Evolutionary conservation across 2,113 vertebrate species (phyloP).

Genomic region (Salminus brasiliensis): DNA sequence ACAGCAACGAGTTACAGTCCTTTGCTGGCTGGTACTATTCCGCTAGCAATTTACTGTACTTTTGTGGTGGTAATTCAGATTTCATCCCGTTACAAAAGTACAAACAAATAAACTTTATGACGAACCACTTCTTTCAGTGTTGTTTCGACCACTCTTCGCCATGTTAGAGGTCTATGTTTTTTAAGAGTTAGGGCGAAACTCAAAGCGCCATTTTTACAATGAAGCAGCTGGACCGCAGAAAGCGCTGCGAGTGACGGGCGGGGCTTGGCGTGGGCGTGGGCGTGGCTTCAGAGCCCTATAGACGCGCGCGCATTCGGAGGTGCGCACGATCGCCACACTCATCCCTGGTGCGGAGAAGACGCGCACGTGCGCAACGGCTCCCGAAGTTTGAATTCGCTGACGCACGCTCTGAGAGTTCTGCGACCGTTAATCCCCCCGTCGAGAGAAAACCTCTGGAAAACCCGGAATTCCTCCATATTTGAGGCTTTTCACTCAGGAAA

Average conservation of each 20-base stretch:
- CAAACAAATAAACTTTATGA: no score
- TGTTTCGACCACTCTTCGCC: no score
- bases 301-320: neutral
- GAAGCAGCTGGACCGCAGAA: no score
- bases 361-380: conserved; percentile 4
- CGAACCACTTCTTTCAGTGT: no score
- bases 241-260: neutral
- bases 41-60: no score
- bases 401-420: neutral
- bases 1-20: no score
- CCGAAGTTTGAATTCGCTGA: conserved; percentile 37
- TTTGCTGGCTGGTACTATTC: no score
- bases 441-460: neutral
- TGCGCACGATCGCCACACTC: neutral
- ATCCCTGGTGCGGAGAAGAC: neutral
- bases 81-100: no score
- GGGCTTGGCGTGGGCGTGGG: neutral
- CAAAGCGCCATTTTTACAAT: no score
- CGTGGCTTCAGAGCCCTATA: neutral
- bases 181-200: no score
- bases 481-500: neutral
- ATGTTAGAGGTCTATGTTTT: no score
- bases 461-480: neutral
- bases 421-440: neutral
- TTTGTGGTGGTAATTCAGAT: no score